Conservation (phyloP, 2,797 vertebrate species). For the Parauchenoglanis punctatus region DNA sequence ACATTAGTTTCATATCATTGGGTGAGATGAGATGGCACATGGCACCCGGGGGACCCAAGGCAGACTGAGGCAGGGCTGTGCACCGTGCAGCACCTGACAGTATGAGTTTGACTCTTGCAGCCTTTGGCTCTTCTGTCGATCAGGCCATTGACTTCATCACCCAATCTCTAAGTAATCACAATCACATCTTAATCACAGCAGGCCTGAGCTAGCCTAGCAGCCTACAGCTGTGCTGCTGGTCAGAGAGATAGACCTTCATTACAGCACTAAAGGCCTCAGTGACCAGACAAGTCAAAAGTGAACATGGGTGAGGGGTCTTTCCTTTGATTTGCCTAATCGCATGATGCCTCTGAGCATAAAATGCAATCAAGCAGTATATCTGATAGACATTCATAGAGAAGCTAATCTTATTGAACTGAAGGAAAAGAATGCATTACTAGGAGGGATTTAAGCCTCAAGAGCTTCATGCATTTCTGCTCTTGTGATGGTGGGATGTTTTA, state of each 20-base stretch:
- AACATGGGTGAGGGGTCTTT: neutral
- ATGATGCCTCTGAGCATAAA: constrained; percentile 44
- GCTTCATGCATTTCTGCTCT: neutral
- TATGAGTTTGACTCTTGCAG: neutral
- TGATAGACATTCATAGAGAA: constrained; percentile 16
- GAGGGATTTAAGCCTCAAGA: neutral
- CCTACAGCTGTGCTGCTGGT: constrained; percentile 36
- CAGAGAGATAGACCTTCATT: constrained; percentile 33
- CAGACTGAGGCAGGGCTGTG: constrained; percentile 16
- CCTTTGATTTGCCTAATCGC: constrained; percentile 36
- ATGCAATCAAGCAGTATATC: constrained; percentile 32
- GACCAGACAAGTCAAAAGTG: constrained; percentile 13
- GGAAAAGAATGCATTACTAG: neutral
- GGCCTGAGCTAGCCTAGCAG: constrained; percentile 6
- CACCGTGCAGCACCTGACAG: constrained; percentile 32
- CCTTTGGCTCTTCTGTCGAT: constrained; percentile 25
- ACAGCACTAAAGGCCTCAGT: constrained; percentile 30
- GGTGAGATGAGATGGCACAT: constrained; percentile 46
- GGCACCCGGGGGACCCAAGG: constrained; percentile 13
- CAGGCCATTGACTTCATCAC: constrained; percentile 42
- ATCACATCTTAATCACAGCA: constrained; percentile 44
- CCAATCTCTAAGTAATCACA: constrained; percentile 44
- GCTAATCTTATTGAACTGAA: constrained; percentile 36
- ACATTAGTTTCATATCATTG: constrained; percentile 54
- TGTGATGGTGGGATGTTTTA: neutral